A percentile compares a stretch with the other conserved stretches of the same genome.
Conservation (phyloP, 2,113 vertebrate genomes). For the Tragelaphus scriptus region DNA sequence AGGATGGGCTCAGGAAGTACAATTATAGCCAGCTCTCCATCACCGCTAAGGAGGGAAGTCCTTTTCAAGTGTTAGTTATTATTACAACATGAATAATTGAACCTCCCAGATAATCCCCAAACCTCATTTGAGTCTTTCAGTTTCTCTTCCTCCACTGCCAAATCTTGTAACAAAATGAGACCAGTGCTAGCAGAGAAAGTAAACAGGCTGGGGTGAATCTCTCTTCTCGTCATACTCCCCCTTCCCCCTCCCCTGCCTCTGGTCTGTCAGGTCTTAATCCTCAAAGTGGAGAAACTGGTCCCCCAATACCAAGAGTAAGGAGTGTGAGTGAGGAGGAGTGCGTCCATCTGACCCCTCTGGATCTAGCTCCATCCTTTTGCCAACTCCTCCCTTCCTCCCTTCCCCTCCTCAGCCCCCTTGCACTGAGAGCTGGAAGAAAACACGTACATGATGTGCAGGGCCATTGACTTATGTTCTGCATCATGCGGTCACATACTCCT, state of each 20-base stretch:
- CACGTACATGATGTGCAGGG: not conserved
- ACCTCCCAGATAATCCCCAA: slow-evolving; percentile 44
- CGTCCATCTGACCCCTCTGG: not conserved
- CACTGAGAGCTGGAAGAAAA: not conserved
- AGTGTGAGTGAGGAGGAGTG: not conserved
- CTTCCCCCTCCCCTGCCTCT: not conserved
- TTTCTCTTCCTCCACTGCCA: slow-evolving; percentile 1
- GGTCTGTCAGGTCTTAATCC: not conserved
- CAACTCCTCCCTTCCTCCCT: not conserved
- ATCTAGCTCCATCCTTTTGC: not conserved
- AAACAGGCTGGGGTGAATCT: not conserved
- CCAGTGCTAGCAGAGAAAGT: not conserved
- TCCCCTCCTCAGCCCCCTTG: not conserved
- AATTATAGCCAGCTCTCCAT: slow-evolving; percentile 40
- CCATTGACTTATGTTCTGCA: not conserved
- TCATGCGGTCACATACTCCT: not conserved
- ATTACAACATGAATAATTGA: slow-evolving; percentile 57
- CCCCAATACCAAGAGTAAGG: not conserved
- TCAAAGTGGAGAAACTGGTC: not conserved
- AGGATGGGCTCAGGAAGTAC: slow-evolving; percentile 16
- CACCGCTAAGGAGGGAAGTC: slow-evolving; percentile 38
- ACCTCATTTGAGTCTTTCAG: slow-evolving; percentile 19
- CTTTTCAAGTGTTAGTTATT: slow-evolving; percentile 47
- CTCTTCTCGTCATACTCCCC: not conserved
- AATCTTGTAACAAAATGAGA: not conserved